Base-by-base conservation (phyloP, 1,140 invertebrate genomes). In the Listronotus oregonensis region DNA sequence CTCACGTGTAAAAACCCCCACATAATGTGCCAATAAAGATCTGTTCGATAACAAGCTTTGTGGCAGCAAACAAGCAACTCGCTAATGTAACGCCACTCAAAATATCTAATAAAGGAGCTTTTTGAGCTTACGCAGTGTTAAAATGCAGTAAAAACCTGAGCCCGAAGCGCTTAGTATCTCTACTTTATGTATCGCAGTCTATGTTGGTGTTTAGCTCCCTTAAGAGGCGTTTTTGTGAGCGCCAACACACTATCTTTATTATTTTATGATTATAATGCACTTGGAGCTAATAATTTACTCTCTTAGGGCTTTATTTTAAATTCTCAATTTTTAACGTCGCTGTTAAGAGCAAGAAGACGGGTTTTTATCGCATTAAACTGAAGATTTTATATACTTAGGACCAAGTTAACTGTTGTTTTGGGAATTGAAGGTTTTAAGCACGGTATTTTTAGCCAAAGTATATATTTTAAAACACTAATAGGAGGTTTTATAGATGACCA, bases 91-190 rank as follows among this genome's bases (percentile, higher is more conserved):
- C 70, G 63, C 67, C 74, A 74, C 73, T 75, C 70, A 71, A 73
- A 76, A 74, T 72, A 74, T 71, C 73, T 73, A 74, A 76, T 76
- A 76, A 76, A 76, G 71, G 70, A 70, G 74, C 74, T 74, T 74
- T 67, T 70, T 66, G 54, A 68, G 74, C 73, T 76, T 76, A 76
- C 70, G 70, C 70, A 74, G 74, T 74, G 73, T 76, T 76, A 76
- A 76, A 76, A 76, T 73, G 74, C 73, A 74, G 74, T 76, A 76
- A 76, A 76, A 76, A 76, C 70, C 70, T 71, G 73, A 74, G 73
- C 73, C 74, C 74, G 42, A 51, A 54, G 73, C 69, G 55, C 55
- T 68, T 68, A 68, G 54, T 50, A 40, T 67, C 51, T 63, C 55
- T 71, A 70, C 69, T 73, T 74, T 71, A 71, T 74, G 67, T 71